Evolutionary conservation across 2,888 invertebrate genomes (phyloP).

Genomic region (Acanthosepion esculentum): DNA sequence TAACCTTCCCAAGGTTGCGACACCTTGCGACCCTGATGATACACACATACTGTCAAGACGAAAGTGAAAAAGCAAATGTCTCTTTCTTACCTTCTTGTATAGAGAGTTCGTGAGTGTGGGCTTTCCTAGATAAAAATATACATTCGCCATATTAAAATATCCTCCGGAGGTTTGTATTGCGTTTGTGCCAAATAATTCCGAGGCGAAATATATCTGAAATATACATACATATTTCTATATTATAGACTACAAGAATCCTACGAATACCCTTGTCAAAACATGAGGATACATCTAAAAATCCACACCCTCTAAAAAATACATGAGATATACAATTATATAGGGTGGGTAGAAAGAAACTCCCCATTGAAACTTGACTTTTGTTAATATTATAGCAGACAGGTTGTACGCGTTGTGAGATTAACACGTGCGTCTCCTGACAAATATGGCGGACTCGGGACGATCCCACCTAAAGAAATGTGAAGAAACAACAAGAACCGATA

Average conservation of each 20-base stretch:
- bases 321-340: too few relatives aligned
- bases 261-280: not conserved
- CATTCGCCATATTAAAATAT: conserved; percentile 43
- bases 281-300: not conserved
- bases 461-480: too few relatives aligned
- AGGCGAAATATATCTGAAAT: conserved; percentile 42
- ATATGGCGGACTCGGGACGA: too few relatives aligned
- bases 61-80: not conserved
- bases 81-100: conserved; percentile 36
- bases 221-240: not conserved
- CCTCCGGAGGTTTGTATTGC: conserved; percentile 34
- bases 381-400: too few relatives aligned
- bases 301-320: too few relatives aligned
- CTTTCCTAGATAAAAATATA: not conserved
- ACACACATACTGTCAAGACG: not conserved
- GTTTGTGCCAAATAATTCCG: not conserved
- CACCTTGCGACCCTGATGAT: not conserved
- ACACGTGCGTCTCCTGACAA: too few relatives aligned
- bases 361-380: too few relatives aligned
- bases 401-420: too few relatives aligned
- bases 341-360: too few relatives aligned
- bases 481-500: too few relatives aligned
- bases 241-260: not conserved
- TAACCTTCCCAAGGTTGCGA: too few relatives aligned
- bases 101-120: not conserved